These are phyloP conservation scores for Drosophila mojavensis DNA, from an alignment of 1,140 invertebrate genomes.

Conservation along the genomic window DNA sequence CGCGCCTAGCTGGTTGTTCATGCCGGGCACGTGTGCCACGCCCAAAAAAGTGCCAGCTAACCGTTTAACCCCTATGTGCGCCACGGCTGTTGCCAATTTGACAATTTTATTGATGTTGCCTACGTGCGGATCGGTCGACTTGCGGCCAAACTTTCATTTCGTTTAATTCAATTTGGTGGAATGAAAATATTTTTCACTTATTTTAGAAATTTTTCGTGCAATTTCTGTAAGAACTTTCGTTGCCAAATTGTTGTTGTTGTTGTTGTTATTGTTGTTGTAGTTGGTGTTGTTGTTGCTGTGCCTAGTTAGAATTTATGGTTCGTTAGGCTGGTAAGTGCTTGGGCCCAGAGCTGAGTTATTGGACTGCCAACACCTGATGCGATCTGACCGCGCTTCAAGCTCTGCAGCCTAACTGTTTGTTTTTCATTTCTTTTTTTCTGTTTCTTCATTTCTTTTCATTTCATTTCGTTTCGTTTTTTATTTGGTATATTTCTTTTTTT, in stretches of 20 bases:
- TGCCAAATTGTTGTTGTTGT: slow-evolving; percentile 28
- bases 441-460: background rate
- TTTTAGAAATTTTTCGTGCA: slow-evolving; percentile 64
- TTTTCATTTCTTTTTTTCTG: background rate
- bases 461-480: background rate
- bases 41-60: slow-evolving; percentile 16
- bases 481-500: slow-evolving; percentile 7
- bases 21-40: slow-evolving; percentile 55
- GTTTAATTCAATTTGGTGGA: slow-evolving; percentile 42
- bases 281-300: slow-evolving; percentile 39
- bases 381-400: slow-evolving; percentile 16
- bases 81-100: slow-evolving; percentile 65
- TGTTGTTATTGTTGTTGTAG: slow-evolving; percentile 7
- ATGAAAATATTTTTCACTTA: slow-evolving; percentile 55
- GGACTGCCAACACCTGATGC: slow-evolving; percentile 58
- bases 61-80: slow-evolving; percentile 15
- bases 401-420: slow-evolving; percentile 48
- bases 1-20: slow-evolving; percentile 38
- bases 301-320: slow-evolving; percentile 55
- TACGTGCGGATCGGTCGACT: slow-evolving; percentile 67
- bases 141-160: slow-evolving; percentile 55
- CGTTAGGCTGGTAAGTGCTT: slow-evolving; percentile 69
- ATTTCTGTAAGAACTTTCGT: slow-evolving; percentile 56
- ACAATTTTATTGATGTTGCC: slow-evolving; percentile 74
- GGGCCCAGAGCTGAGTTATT: slow-evolving; percentile 63